Conservation (phyloP, 2,113 vertebrate genomes). For the Thalassarche chlororhynchos region DNA sequence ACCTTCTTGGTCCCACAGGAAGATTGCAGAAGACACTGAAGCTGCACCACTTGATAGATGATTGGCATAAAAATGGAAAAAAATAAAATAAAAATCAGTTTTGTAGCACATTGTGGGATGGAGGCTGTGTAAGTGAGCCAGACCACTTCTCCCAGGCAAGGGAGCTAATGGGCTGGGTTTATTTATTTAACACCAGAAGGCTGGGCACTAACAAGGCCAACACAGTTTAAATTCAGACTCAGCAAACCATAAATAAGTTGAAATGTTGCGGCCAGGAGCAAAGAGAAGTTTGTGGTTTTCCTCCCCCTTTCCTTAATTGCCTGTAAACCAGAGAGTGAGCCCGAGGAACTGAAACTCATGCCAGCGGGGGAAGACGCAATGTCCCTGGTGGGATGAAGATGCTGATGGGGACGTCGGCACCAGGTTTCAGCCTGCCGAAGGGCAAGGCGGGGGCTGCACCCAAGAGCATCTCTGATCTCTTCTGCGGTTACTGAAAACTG, state of each 20-base stretch:
- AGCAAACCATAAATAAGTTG: background rate
- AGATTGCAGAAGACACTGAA: background rate
- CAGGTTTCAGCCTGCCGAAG: background rate
- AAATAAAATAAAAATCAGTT: background rate
- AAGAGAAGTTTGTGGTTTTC: background rate
- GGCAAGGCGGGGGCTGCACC: background rate
- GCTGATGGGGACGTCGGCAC: background rate
- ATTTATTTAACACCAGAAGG: background rate
- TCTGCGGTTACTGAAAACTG: background rate
- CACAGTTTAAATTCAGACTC: background rate
- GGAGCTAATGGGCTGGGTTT: background rate
- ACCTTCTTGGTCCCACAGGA: background rate
- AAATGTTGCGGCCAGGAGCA: background rate
- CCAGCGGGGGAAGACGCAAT: fast-evolving
- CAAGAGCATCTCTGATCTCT: background rate
- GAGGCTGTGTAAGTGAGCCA: background rate
- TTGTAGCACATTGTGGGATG: background rate
- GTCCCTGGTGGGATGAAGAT: background rate
- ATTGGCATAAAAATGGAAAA: background rate
- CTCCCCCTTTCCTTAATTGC: background rate
- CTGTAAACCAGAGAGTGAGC: fast-evolving
- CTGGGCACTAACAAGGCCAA: background rate
- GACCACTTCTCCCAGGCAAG: background rate
- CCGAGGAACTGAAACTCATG: background rate
- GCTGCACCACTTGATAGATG: background rate